Evolutionary conservation across 1,140 invertebrate species (phyloP).

Genomic region (Tribolium madens): DNA sequence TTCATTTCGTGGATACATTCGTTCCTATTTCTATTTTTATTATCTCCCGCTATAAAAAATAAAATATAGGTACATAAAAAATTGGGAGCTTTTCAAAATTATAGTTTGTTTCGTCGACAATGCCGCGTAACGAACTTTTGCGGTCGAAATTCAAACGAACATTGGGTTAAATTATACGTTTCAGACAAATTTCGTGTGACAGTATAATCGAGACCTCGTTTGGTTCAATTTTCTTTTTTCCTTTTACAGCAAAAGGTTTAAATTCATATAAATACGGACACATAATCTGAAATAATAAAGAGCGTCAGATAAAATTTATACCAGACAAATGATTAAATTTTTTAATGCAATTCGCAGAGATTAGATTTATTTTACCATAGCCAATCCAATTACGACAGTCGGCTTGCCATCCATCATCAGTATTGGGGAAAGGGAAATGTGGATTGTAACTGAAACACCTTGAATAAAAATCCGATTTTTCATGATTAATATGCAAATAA

Average conservation of each 20-base stretch:
- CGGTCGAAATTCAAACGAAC: neutral
- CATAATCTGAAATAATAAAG: neutral
- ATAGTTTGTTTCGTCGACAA: neutral
- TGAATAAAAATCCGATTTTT: neutral
- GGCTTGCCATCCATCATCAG: too few species aligned
- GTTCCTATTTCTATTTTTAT: too few species aligned
- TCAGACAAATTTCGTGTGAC: neutral
- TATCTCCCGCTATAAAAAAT: too few species aligned
- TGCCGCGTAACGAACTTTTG: neutral
- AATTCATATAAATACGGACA: neutral
- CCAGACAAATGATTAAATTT: neutral
- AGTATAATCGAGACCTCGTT: neutral
- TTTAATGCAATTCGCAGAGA: neutral
- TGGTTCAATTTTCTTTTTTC: neutral
- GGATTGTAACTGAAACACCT: neutral
- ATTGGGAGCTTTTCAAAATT: neutral
- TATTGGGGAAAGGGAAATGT: too few species aligned
- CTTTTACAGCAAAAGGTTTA: too few species aligned
- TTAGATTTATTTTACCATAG: too few species aligned
- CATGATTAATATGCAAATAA: too few species aligned
- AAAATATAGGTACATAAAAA: neutral
- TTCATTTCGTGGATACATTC: too few species aligned
- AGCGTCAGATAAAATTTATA: neutral
- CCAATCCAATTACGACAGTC: too few species aligned
- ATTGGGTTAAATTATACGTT: neutral